Base-by-base conservation (phyloP, 2,797 vertebrate species). In the Manis pentadactyla region DNA sequence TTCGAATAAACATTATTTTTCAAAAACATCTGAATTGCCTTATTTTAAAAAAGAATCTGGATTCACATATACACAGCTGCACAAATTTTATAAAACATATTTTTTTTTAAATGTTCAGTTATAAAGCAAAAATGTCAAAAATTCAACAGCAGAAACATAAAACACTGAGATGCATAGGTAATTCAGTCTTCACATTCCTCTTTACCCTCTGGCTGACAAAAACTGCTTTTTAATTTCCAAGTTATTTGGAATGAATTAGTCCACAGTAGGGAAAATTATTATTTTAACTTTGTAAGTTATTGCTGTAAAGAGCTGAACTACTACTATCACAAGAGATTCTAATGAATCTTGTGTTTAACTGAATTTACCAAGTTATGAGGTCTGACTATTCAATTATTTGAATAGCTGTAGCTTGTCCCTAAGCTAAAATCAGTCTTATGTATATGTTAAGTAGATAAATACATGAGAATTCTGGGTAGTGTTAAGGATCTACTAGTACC, bases 121-220 rank as follows among this genome's bases (percentile, higher is more conserved):
- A 93, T 68, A 86, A 94, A 93, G 39, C 4, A 90, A 78, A 94
- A 81, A 53, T 39, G 2, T 39, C 18, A 87, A 93, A 87, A 55
- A 29, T 27, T 59, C 90, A 12, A 63, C 5, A 57, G 2, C 9
- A 23, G 37, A 93, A 69, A 87, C 29, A 46, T 93, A 87, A 90
- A 89, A 93, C 61, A 95, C 4, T 92, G 11, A 34, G 57, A 89
- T 81, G 93, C 15, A 92, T 0, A 66, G 12, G 9, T 84, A 88
- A 95, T 84, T 91, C 51, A 79, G 74, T 49, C 27, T 95, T 88
- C 66, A 63, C 15, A 90, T 79, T 95, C 31, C 53, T 90, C 39
- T 92, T 93, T 57, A 69, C 63, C n/a, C 64, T 93, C 37, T 66
- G 34, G 17, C 25, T 84, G 14, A 93, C 27, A 84, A 87, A 93